Evolutionary conservation across 2,888 invertebrate species (phyloP), one percentile per base, ranked within the genome.

Genomic region (Tortricodes alternella): DNA sequence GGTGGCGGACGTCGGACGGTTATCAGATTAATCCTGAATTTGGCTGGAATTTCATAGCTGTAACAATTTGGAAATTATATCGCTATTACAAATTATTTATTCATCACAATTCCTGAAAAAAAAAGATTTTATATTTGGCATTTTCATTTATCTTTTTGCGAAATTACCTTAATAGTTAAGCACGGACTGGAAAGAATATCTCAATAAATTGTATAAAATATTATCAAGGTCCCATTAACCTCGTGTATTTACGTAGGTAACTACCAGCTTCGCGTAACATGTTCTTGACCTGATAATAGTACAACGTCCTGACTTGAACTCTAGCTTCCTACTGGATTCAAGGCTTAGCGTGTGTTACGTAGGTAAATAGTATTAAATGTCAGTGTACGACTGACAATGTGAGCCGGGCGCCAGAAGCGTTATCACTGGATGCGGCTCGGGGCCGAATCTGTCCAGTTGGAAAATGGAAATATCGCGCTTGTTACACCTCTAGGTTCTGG

Each of bases 381-480:
- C 38, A 46, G 24, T 27, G 35, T 32, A 38, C 38, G 11, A 18
- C 24, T 23, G 41, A 15, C 16, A 27, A 27, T 5, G 43, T 6
- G 18, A 35, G n/a, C 43, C 16, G 13, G 16, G 16, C 7, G 15
- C 19, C 6, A 15, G 21, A 21, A 39, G 9, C 27, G 2, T 37
- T 37, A 37, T 37, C 37, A n/a, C 63, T 62, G 64, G 64, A 68
- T 62, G 66, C 65, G 51, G 57, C 53, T 65, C 59, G 66, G 71
- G 70, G 70, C 69, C 61, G 63, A 68, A 73, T 71, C 66, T 76
- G 76, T 70, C 76, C 76, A 69, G 66, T 66, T 67, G 65, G 21
- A 21, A 4, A 21, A 21, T 4, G 70, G 70, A 74, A 71, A 69
- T 72, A 78, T 76, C 60, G 67, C 50, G 61, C 63, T 70, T 68